A percentile compares a stretch with the other conserved stretches of the same genome.
Conservation (phyloP, 2,797 vertebrate species). For the Gallinago nigripennis region DNA sequence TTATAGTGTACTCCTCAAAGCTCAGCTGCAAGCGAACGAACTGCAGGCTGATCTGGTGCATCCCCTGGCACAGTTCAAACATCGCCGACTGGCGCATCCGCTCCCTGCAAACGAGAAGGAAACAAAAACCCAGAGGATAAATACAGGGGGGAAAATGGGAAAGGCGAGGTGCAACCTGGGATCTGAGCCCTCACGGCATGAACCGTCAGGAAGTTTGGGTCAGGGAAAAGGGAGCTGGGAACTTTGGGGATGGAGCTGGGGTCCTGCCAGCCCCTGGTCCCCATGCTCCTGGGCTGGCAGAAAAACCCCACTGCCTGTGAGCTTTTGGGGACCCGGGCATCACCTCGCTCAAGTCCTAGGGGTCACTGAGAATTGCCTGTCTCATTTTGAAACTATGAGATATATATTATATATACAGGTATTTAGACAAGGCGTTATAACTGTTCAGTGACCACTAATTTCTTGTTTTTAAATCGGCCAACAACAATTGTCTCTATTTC, state of each 20-base stretch:
- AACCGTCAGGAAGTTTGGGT: too few relatives aligned
- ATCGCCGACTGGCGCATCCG: constrained; percentile 98
- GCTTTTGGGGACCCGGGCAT: not conserved
- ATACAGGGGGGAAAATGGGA: fast-evolving
- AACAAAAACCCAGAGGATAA: not conserved
- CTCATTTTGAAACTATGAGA: not conserved
- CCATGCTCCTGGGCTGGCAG: not conserved
- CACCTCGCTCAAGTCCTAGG: fast-evolving
- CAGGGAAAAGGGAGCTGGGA: not conserved
- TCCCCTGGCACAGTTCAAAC: constrained; percentile 97
- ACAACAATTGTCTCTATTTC: not conserved
- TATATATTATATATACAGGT: not conserved
- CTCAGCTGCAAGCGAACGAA: constrained; percentile 95
- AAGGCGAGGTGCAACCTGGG: not conserved
- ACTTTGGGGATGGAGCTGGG: fast-evolving
- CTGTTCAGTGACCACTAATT: not conserved
- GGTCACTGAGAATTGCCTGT: not conserved
- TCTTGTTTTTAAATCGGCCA: not conserved
- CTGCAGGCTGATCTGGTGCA: constrained; percentile 98
- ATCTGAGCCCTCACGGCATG: too few relatives aligned
- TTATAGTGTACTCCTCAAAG: constrained; percentile 95
- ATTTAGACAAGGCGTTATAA: not conserved
- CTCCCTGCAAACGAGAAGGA: constrained; percentile 80
- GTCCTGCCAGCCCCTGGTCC: not conserved
- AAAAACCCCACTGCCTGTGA: not conserved